Evolutionary conservation across 2,888 invertebrate genomes (phyloP), one percentile per base, ranked within the genome.

Genomic region (Lasiommata megera): DNA sequence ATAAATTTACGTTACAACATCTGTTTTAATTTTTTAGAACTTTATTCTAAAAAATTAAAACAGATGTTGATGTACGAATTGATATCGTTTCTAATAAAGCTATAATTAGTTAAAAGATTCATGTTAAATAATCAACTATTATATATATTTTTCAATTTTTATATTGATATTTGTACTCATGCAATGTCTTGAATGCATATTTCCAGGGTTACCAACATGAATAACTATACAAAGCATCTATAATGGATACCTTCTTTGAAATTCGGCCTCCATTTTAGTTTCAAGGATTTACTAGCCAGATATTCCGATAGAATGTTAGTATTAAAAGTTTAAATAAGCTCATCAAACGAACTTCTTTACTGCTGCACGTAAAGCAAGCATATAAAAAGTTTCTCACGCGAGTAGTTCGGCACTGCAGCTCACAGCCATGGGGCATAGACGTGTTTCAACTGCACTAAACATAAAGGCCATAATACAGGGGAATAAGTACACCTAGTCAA

Each of bases 351-450:
- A 61, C 56, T 65, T 60, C 57, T 62, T 60, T 60, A 60, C 48
- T 43, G 41, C 58, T 60, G 57, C 65, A 63, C 61, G 63, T 65
- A 63, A 65, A 63, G 55, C 63, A 61, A 61, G 57, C 61, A 65
- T 57, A 61, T 63, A 65, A 65, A 63, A 62, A 62, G 60, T 62
- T 62, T 58, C 55, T 48, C 54, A 57, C 57, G 60, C 54, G 44
- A 57, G 40, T 54, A 43, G 48, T 53, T 56, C 36, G 23, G 23
- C 23, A 38, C 50, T 50, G 37, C 56, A 60, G 54, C 54, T 3
- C 7, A 52, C 56, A 41, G 41, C 55, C 54, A 43, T 14, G 58
- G 54, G 55, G 47, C 52, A 55, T 52, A 40, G 51, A 31, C 38
- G 46, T 46, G 58, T 61, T 57, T 53, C 53, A 54, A 53, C 56